These are phyloP conservation scores for Campaea margaritaria DNA, from an alignment of 2,888 invertebrate genomes.

Conservation along the genomic window DNA sequence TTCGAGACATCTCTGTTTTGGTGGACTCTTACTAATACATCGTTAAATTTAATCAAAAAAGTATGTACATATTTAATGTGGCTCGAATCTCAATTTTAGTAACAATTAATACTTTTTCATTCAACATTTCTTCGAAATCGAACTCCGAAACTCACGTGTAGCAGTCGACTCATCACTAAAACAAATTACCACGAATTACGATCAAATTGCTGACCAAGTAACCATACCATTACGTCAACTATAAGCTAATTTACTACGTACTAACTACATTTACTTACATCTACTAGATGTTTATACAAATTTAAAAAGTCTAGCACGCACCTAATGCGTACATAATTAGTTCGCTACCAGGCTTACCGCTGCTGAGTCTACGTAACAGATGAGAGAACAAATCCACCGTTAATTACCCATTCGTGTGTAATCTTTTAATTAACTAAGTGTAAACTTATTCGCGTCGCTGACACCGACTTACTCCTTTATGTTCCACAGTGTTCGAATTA, in stretches of 20 bases:
- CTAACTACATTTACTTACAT: no score
- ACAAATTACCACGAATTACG: no score
- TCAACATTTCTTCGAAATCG: no score
- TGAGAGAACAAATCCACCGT: conserved; percentile 74
- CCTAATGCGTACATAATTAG: conserved; percentile 33
- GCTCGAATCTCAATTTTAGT: no score
- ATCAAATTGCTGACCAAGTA: no score
- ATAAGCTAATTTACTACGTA: no score
- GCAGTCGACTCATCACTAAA: no score
- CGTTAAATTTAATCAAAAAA: conserved; percentile 1
- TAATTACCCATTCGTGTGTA: conserved; percentile 80
- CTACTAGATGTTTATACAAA: background rate
- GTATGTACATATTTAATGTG: background rate
- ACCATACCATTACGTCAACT: no score
- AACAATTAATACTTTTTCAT: no score
- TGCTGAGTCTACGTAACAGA: conserved; percentile 57
- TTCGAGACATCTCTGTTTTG: conserved; percentile 24
- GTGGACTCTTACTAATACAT: conserved; percentile 5
- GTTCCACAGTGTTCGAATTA: conserved; percentile 20
- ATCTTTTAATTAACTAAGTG: conserved; percentile 81
- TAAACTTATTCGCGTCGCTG: conserved; percentile 68
- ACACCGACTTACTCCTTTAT: conserved; percentile 54
- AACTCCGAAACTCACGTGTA: no score
- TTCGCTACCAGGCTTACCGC: conserved; percentile 51
- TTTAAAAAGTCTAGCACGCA: conserved; percentile 5